Evolutionary conservation across 2,888 invertebrate genomes (phyloP).

Genomic region (Hedychridium roseum): DNA sequence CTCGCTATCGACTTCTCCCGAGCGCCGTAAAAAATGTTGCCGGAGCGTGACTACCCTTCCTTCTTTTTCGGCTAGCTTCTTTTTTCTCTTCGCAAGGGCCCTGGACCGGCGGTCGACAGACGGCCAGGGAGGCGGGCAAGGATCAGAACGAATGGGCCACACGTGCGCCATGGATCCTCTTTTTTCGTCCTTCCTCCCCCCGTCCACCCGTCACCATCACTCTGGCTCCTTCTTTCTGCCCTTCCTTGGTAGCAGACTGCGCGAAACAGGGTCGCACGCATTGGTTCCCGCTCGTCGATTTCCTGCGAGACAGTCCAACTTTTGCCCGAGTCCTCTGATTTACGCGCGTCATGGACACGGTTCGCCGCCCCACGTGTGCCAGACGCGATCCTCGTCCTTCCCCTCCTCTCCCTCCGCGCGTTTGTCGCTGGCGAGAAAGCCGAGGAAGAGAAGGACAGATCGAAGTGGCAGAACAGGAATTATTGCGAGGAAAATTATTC

Average conservation of each 20-base stretch:
- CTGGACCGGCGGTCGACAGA: slow-evolving; percentile 8
- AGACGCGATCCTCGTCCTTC: slow-evolving; percentile 28
- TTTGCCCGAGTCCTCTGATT: slow-evolving; percentile 34
- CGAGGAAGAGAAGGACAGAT: too few species aligned
- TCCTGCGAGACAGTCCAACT: slow-evolving; percentile 35
- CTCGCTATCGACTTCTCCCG: slow-evolving; percentile 26
- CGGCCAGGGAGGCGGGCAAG: slow-evolving; percentile 15
- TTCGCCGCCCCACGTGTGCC: slow-evolving; percentile 35
- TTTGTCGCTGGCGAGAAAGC: too few species aligned
- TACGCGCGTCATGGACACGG: slow-evolving; percentile 42
- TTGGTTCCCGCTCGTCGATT: too few species aligned
- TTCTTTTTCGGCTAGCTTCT: slow-evolving; percentile 11
- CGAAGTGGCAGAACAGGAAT: too few species aligned
- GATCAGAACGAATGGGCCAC: slow-evolving; percentile 52
- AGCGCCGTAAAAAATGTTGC: slow-evolving; percentile 36
- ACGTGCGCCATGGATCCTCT: slow-evolving; percentile 49
- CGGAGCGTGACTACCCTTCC: slow-evolving; percentile 39
- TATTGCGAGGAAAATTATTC: too few species aligned
- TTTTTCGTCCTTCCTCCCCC: slow-evolving; percentile 28
- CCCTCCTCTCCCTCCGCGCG: not conserved
- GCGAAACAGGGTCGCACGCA: too few species aligned
- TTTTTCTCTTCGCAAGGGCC: slow-evolving; percentile 11
- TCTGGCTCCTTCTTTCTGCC: not conserved
- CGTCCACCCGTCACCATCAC: slow-evolving; percentile 6
- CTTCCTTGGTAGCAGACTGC: not conserved